Percentiles rank a stretch among this genome's conserved stretches.
Evolutionary conservation across 2,797 vertebrate species (phyloP).

Genomic region (Diglossa cyanea): DNA sequence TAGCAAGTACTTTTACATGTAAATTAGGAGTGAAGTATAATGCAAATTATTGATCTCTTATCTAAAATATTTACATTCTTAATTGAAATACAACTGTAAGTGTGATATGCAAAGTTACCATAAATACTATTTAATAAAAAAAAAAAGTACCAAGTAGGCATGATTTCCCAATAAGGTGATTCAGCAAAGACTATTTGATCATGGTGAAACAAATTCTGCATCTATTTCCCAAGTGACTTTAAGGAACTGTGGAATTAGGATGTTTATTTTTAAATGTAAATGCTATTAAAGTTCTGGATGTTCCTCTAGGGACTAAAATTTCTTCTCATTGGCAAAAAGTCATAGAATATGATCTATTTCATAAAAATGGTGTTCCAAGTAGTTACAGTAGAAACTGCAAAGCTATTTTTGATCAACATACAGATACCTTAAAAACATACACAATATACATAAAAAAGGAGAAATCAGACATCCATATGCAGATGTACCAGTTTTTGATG

Average conservation of each 20-base stretch:
- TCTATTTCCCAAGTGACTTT: not conserved
- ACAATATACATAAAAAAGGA: not conserved
- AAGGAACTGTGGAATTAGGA: not conserved
- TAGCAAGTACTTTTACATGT: not conserved
- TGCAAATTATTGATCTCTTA: not conserved
- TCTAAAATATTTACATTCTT: constrained; percentile 24
- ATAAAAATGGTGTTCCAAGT: not conserved
- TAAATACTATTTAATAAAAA: not conserved
- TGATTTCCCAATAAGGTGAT: not conserved
- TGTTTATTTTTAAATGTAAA: not conserved
- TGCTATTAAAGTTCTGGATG: not conserved
- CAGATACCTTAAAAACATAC: not conserved
- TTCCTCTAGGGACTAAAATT: not conserved
- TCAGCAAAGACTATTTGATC: not conserved
- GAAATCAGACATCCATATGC: not conserved
- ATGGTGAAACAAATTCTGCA: not conserved
- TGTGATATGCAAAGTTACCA: not conserved
- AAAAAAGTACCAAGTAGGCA: not conserved
- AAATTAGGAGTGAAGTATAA: constrained; percentile 10
- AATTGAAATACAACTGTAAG: not conserved
- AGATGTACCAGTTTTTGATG: not conserved
- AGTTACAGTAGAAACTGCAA: not conserved
- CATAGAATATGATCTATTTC: not conserved
- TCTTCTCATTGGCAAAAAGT: not conserved
- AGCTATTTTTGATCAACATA: not conserved